Evolutionary conservation across 2,113 vertebrate genomes (phyloP).

Genomic region (Pogona vitticeps): DNA sequence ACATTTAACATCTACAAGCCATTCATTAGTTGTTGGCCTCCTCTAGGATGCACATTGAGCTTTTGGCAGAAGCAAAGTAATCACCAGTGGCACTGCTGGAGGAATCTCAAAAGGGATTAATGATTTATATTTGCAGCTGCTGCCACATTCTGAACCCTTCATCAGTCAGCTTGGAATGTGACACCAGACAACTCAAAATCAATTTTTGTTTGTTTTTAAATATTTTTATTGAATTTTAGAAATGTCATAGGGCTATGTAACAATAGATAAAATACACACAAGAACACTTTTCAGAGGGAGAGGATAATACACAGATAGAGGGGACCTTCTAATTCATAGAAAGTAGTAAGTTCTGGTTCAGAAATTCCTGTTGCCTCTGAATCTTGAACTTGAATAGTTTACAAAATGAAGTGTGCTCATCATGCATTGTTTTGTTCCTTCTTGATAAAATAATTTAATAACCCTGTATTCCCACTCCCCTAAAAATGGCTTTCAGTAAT

Average conservation of each 20-base stretch:
- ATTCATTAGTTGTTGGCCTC: slow-evolving; percentile 24
- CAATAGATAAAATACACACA: neutral
- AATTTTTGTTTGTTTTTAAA: neutral
- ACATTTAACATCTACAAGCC: slow-evolving; percentile 13
- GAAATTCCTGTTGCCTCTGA: neutral
- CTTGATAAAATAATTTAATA: neutral
- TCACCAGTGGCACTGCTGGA: slow-evolving; percentile 11
- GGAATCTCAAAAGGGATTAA: slow-evolving; percentile 17
- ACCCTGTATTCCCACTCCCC: too few relatives aligned
- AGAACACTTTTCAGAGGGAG: neutral
- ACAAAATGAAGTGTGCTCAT: neutral
- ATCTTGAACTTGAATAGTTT: neutral
- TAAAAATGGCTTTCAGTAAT: neutral
- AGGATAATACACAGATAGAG: neutral
- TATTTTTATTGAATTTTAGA: neutral
- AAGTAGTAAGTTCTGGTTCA: neutral
- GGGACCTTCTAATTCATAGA: too few relatives aligned
- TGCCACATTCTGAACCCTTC: slow-evolving; percentile 4
- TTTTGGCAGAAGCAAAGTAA: slow-evolving; percentile 9
- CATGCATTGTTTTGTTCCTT: neutral
- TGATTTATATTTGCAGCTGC: slow-evolving; percentile 18
- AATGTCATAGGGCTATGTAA: neutral
- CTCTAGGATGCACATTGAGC: neutral
- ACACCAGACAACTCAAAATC: slow-evolving; percentile 3
- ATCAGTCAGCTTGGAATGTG: neutral